phyloP scores from a whole-genome alignment of 92 coral and sea anemone species.

The Blastomussa wellsi region DNA sequence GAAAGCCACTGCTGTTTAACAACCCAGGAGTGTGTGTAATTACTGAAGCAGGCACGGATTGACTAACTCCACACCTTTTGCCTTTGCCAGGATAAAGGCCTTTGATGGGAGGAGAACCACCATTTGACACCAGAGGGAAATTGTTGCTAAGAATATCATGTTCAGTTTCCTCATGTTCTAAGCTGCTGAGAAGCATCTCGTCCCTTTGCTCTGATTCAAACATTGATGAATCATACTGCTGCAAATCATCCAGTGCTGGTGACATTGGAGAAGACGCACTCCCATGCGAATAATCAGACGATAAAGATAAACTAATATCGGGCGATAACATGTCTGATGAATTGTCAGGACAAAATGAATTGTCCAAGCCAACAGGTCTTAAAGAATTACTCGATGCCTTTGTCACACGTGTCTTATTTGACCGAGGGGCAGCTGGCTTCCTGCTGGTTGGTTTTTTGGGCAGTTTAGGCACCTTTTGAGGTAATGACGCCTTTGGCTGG shows the following conservation, averaged over 20 bases:
- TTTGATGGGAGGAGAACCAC: constrained; percentile 57
- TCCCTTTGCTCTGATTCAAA: constrained; percentile 81
- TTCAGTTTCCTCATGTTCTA: constrained; percentile 62
- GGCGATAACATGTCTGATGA: constrained; percentile 76
- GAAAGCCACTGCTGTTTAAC: constrained; percentile 17
- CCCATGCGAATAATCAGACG: constrained; percentile 79
- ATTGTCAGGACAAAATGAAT: constrained; percentile 72
- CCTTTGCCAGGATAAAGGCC: constrained; percentile 52
- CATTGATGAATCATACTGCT: constrained; percentile 73
- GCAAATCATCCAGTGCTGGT: constrained; percentile 69
- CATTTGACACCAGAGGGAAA: constrained; percentile 63
- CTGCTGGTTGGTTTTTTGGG: constrained; percentile 60
- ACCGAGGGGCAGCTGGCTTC: constrained; percentile 66
- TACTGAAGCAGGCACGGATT: constrained; percentile 70
- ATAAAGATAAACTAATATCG: constrained; percentile 57
- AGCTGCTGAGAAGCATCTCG: constrained; percentile 60
- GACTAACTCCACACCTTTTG: constrained; percentile 40
- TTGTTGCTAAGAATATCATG: constrained; percentile 41
- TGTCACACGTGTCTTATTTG: constrained; percentile 61
- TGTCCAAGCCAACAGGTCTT: constrained; percentile 54
- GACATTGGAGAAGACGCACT: constrained; percentile 73
- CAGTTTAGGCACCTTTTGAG: constrained; percentile 60
- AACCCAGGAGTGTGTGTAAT: constrained; percentile 62
- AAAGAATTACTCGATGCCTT: constrained; percentile 53
- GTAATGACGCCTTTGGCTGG: constrained; percentile 72